These are phyloP conservation scores for Xyliphius kryptos DNA, from an alignment of 2,113 vertebrate genomes.

Conservation along the genomic window DNA sequence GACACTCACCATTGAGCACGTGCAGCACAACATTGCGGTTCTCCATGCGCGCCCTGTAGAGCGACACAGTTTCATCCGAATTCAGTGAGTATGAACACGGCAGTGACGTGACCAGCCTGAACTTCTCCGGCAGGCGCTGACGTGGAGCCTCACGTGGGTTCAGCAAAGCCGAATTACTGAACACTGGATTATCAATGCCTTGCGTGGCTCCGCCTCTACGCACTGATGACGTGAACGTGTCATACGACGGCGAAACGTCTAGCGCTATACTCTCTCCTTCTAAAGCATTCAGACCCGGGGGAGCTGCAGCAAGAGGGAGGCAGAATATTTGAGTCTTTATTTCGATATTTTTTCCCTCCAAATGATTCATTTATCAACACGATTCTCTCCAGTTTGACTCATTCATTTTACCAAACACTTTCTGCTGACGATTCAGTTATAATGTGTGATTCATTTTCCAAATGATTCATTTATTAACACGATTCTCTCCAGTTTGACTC, in stretches of 20 bases:
- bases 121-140: slow-evolving; percentile 64
- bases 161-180: slow-evolving; percentile 41
- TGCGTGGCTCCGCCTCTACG: slow-evolving; percentile 19
- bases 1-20: slow-evolving; percentile 67
- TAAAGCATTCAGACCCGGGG: slow-evolving; percentile 60
- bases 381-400: no score
- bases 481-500: no score
- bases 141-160: slow-evolving; percentile 58
- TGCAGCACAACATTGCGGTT: slow-evolving; percentile 66
- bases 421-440: no score
- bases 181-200: slow-evolving; percentile 22
- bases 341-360: no score
- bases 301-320: slow-evolving; percentile 47
- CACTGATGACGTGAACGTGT: slow-evolving; percentile 50
- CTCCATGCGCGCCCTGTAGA: slow-evolving; percentile 66
- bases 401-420: no score
- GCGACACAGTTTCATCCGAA: slow-evolving; percentile 51
- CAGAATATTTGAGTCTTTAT: no score
- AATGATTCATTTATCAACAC: no score
- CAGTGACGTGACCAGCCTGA: slow-evolving; percentile 60
- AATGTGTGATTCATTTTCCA: no score
- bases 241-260: slow-evolving; percentile 53
- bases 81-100: slow-evolving; percentile 55
- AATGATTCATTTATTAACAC: no score
- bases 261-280: slow-evolving; percentile 66